Conservation (phyloP, 2,888 invertebrate species). For the Exephanes ischioxanthus region DNA sequence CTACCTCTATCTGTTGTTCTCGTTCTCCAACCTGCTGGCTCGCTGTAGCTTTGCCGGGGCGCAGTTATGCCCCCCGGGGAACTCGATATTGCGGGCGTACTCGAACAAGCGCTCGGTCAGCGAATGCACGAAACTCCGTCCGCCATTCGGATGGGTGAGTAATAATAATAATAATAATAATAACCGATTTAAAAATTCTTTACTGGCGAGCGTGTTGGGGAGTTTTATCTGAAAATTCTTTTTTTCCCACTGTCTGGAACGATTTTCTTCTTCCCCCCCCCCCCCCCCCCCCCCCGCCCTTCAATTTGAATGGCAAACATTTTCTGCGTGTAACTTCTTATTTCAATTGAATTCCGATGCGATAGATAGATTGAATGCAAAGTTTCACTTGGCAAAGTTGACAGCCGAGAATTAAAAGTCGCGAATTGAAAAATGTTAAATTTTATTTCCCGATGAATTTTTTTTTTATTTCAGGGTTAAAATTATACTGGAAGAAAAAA, state of each 20-base stretch:
- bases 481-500: background rate
- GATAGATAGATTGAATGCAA: background rate
- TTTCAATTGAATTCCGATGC: background rate
- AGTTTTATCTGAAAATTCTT: background rate
- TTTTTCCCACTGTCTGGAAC: background rate
- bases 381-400: background rate
- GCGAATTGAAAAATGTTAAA: background rate
- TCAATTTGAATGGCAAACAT: slow-evolving; percentile 1
- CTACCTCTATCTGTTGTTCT: slow-evolving; percentile 17
- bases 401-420: background rate
- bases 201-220: background rate
- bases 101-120: slow-evolving; percentile 34
- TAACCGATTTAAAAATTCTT: background rate
- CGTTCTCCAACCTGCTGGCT: background rate
- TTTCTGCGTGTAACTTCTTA: background rate
- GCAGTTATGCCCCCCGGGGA: background rate
- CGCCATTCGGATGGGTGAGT: background rate
- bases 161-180: background rate
- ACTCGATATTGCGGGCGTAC: slow-evolving; percentile 24
- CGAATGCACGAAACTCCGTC: slow-evolving; percentile 9
- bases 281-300: too few species aligned
- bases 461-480: background rate
- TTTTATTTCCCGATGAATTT: background rate
- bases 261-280: background rate
- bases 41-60: background rate